Evolutionary conservation across 2,797 vertebrate genomes (phyloP).

Genomic region (Enteromius thamalakanensis): DNA sequence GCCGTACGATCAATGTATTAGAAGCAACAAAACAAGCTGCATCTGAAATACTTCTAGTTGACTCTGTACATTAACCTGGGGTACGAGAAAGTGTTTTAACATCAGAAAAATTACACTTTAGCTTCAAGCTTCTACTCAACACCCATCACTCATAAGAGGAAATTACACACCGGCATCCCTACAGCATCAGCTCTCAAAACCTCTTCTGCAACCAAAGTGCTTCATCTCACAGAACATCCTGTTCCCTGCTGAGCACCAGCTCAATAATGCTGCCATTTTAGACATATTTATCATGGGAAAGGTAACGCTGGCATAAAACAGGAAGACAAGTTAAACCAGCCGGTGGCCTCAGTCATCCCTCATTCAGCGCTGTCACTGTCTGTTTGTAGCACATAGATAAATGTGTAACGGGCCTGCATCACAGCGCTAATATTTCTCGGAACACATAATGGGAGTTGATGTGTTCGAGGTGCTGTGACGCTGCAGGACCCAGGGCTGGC

Average conservation of each 20-base stretch:
- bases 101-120: neutral
- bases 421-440: constrained; percentile 31
- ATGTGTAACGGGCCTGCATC: constrained; percentile 14
- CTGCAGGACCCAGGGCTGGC: constrained; percentile 1
- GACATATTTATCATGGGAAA: constrained; percentile 36
- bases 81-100: neutral
- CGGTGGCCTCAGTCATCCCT: constrained; percentile 31
- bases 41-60: neutral
- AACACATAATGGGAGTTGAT: constrained; percentile 39
- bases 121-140: constrained; percentile 11
- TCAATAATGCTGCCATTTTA: constrained; percentile 35
- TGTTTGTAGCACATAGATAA: constrained; percentile 35
- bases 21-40: neutral
- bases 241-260: constrained; percentile 29
- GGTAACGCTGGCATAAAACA: constrained; percentile 23
- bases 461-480: constrained; percentile 33
- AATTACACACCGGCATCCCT: constrained; percentile 26
- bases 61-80: neutral
- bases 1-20: neutral
- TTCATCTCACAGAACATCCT: constrained; percentile 26
- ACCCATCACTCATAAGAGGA: constrained; percentile 29
- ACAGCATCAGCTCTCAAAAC: constrained; percentile 21
- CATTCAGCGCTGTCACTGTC: constrained; percentile 23
- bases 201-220: constrained; percentile 18
- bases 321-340: constrained; percentile 30